phyloP scores from a whole-genome alignment of 2,888 invertebrate genomes.

The Drosophila falleni region DNA sequence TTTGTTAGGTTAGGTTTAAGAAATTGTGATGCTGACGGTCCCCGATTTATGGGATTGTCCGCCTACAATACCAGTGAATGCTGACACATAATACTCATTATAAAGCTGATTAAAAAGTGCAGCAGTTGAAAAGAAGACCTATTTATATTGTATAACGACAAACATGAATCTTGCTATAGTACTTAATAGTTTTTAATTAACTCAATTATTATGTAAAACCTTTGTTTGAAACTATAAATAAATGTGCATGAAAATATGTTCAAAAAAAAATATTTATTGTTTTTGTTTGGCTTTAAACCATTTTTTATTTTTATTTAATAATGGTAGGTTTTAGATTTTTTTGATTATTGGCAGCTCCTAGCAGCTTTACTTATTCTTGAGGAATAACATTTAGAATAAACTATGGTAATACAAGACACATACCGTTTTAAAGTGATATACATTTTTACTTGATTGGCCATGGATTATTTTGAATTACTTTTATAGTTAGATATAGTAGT shows the following conservation, averaged over 20 bases:
- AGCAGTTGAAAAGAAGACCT: conserved; percentile 47
- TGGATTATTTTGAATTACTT: neutral
- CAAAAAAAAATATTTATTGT: conserved; percentile 1
- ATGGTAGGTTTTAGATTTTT: neutral
- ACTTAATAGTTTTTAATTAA: conserved; percentile 38
- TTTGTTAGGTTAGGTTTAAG: conserved; percentile 72
- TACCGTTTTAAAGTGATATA: neutral
- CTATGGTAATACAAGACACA: neutral
- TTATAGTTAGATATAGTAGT: neutral
- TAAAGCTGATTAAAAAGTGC: conserved; percentile 62
- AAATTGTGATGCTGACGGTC: conserved; percentile 58
- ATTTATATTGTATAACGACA: conserved; percentile 54
- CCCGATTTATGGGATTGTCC: conserved; percentile 22
- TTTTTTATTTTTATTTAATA: conserved; percentile 47
- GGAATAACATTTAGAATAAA: no score
- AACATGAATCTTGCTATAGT: conserved; percentile 52
- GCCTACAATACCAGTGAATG: conserved; percentile 81
- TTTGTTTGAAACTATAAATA: conserved; percentile 40
- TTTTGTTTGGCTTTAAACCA: conserved; percentile 59
- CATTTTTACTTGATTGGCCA: neutral
- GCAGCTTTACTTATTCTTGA: no score
- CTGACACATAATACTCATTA: conserved; percentile 82
- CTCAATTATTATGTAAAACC: conserved; percentile 32
- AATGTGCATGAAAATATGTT: conserved; percentile 21
- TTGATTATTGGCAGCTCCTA: neutral